Base-by-base conservation (phyloP, 2,797 vertebrate genomes). In the Erithacus rubecula region DNA sequence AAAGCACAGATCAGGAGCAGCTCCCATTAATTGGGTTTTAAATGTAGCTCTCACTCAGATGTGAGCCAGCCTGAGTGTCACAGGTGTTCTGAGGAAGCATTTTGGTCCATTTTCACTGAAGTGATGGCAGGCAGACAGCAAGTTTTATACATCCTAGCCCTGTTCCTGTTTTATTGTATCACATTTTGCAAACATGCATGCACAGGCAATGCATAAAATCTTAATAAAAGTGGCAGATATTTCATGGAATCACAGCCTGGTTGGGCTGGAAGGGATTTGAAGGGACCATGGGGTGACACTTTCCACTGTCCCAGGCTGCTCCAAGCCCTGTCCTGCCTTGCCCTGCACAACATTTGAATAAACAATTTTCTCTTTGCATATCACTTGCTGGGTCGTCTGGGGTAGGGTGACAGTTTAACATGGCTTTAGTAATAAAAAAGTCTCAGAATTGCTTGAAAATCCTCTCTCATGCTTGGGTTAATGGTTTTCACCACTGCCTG, bases 1-100 rank as follows among this genome's bases (percentile, higher is more conserved):
- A 93, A 82, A 89, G 70, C 87, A 68, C 7, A 7, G 87, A 76
- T 77, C 4, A 46, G 87, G 76, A 93, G 0, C 53, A 4, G 82
- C 58, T 90, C 74, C 90, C 34, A 0, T 74, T 95, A 90, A 93
- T 26, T 93, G 92, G 83, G 80, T 71, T 91, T 90, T 41, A 24
- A 24, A 13, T 36, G 5, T 5, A 17, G 67, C 43, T 81, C 26
- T 2, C 53, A 0, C 37, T 22, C 34, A 6, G 6, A n/a, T 2
- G 24, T 4, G 11, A 65, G 49, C 83, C 77, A 44, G 12, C 39
- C 55, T 34, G 44, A 21, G 5, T 4, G 27, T 20, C 34, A 2
- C 4, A 4, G 19, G 8, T 11, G 7, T 11, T 43, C 4, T 24
- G 56, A 64, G 36, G 27, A 75, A 52, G 7, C 6, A 2, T 9